Conservation (phyloP, 2,113 vertebrate species). For the Peucedramus taeniatus region DNA sequence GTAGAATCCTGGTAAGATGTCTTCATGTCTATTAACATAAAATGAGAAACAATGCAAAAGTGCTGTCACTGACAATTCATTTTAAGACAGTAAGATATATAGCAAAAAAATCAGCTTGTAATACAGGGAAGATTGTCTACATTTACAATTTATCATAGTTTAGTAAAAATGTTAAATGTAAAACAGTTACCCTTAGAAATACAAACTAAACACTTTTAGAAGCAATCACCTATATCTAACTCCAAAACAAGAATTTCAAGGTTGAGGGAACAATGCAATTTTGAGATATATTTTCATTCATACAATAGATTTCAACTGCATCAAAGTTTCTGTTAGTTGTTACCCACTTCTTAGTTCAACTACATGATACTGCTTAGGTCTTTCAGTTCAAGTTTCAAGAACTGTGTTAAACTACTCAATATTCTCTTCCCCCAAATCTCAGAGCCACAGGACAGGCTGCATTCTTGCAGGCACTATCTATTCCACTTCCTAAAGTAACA, state of each 20-base stretch:
- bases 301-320: background rate
- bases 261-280: background rate
- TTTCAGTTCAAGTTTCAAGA: background rate
- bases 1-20: constrained; percentile 48
- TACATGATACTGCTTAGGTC: background rate
- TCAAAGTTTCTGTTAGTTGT: background rate
- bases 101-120: background rate
- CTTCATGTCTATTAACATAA: constrained; percentile 50
- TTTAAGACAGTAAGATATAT: background rate
- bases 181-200: background rate
- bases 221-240: background rate
- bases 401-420: background rate
- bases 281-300: background rate
- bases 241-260: background rate
- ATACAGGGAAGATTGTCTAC: background rate
- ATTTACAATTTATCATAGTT: background rate
- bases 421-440: background rate
- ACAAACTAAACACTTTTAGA: background rate
- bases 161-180: background rate
- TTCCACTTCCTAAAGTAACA: background rate
- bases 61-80: background rate
- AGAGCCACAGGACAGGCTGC: background rate
- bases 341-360: background rate
- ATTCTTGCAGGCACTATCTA: background rate
- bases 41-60: background rate